phyloP scores from a whole-genome alignment of 35 echinoderm and acorn worm genomes.

The Anneissia japonica region DNA sequence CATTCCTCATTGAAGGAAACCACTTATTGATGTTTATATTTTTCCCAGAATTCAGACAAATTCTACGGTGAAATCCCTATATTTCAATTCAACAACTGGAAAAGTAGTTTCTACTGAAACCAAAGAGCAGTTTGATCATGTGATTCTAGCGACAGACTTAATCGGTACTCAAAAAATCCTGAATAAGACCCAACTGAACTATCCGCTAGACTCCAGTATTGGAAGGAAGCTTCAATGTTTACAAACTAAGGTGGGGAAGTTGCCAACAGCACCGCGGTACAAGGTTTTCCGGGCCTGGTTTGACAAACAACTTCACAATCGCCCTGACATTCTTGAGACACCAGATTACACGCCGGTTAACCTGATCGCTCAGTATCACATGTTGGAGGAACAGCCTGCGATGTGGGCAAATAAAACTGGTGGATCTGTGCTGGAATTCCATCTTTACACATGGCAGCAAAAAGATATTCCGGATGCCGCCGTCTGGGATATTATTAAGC shows the following conservation, averaged over 20 bases:
- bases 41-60: slow-evolving; percentile 63
- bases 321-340: slow-evolving; percentile 52
- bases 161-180: slow-evolving; percentile 50
- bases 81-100: slow-evolving; percentile 27
- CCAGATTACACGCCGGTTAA: slow-evolving; percentile 65
- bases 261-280: slow-evolving; percentile 53
- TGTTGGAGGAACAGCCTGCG: slow-evolving; percentile 53
- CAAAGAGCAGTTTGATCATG: slow-evolving; percentile 59
- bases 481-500: slow-evolving; percentile 66
- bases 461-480: slow-evolving; percentile 34
- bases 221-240: not conserved
- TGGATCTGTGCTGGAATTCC: slow-evolving; percentile 71
- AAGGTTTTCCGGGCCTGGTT: slow-evolving; percentile 89
- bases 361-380: slow-evolving; percentile 62
- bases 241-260: slow-evolving; percentile 7
- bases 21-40: no score
- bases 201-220: not conserved
- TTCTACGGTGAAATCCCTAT: slow-evolving; percentile 27
- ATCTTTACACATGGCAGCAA: slow-evolving; percentile 53
- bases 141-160: slow-evolving; percentile 61
- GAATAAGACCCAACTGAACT: slow-evolving; percentile 10
- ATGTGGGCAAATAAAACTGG: slow-evolving; percentile 63
- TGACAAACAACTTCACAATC: slow-evolving; percentile 57
- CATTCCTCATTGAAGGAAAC: no score
- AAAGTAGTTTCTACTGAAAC: slow-evolving; percentile 36